A percentile compares a stretch with the other conserved stretches of the same genome.
phyloP scores from a whole-genome alignment of 2,888 invertebrate genomes.

The Drosophila falleni region DNA sequence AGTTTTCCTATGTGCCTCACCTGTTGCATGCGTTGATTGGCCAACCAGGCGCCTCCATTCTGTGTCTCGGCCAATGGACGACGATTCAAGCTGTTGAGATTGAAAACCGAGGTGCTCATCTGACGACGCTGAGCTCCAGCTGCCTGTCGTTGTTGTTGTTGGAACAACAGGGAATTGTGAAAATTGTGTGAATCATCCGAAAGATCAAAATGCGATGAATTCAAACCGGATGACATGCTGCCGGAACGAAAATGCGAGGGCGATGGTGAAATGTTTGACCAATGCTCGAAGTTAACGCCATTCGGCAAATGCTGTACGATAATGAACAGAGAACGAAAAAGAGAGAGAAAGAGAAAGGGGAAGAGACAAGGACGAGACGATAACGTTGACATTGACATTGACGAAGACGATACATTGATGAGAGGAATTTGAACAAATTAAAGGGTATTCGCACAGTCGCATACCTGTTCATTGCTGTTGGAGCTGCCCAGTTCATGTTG shows the following conservation, averaged over 20 bases:
- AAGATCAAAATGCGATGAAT: conserved; percentile 84
- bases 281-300: conserved; percentile 83
- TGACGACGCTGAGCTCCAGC: conserved; percentile 69
- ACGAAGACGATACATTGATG: conserved; percentile 52
- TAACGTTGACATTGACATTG: conserved; percentile 5
- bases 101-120: conserved; percentile 87
- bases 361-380: conserved; percentile 55
- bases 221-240: conserved; percentile 85
- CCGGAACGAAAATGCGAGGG: conserved; percentile 85
- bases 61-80: conserved; percentile 77
- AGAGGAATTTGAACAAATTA: conserved; percentile 22
- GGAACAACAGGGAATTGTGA: conserved; percentile 82
- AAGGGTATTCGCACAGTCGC: conserved; percentile 10
- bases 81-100: conserved; percentile 85
- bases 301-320: conserved; percentile 63
- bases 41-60: conserved; percentile 67
- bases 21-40: conserved; percentile 87
- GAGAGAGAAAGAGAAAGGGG: conserved; percentile 39
- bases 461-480: conserved; percentile 76
- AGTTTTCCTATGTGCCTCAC: conserved; percentile 81
- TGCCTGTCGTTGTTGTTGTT: conserved; percentile 79
- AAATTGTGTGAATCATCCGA: conserved; percentile 83
- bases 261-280: conserved; percentile 85
- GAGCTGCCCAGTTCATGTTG: conserved; percentile 84
- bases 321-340: conserved; percentile 56